phyloP scores from a whole-genome alignment of 1,140 invertebrate genomes.

The Drosophila ogumai region DNA sequence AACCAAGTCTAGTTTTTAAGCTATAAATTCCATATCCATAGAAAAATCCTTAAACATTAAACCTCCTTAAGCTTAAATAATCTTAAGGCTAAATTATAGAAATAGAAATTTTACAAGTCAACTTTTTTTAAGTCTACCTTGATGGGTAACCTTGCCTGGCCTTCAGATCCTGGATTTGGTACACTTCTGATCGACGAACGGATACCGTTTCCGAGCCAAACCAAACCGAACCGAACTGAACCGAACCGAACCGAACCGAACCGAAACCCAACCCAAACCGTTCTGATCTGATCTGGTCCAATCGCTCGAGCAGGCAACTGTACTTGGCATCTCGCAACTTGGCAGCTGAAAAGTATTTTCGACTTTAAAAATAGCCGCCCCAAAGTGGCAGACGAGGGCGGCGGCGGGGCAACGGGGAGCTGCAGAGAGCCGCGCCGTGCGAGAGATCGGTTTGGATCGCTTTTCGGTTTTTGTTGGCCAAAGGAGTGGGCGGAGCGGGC shows the following conservation, averaged over 20 bases:
- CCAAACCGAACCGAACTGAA: slow-evolving; percentile 6
- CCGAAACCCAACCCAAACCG: slow-evolving; percentile 16
- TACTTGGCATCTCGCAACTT: slow-evolving; percentile 71
- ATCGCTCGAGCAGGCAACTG: slow-evolving; percentile 60
- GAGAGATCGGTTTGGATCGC: slow-evolving; percentile 52
- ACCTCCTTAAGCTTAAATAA: background rate
- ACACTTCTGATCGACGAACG: background rate
- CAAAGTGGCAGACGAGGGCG: slow-evolving; percentile 33
- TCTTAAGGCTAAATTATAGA: background rate
- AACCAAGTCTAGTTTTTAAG: background rate
- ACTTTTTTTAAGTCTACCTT: background rate
- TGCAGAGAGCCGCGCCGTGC: slow-evolving; percentile 12
- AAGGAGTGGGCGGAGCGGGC: slow-evolving; percentile 23
- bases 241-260: slow-evolving; percentile 1
- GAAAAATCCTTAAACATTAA: background rate
- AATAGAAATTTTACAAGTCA: background rate
- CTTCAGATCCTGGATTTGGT: background rate
- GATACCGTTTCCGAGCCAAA: background rate
- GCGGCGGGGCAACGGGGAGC: slow-evolving; percentile 8
- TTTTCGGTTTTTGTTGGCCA: slow-evolving; percentile 28
- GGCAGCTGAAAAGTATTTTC: slow-evolving; percentile 68
- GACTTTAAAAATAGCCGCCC: slow-evolving; percentile 79
- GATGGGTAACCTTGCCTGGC: background rate
- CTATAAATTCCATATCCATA: background rate
- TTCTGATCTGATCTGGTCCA: slow-evolving; percentile 33